These are phyloP conservation scores for Seriola quinqueradiata DNA, from an alignment of 2,113 vertebrate species.

Conservation along the genomic window DNA sequence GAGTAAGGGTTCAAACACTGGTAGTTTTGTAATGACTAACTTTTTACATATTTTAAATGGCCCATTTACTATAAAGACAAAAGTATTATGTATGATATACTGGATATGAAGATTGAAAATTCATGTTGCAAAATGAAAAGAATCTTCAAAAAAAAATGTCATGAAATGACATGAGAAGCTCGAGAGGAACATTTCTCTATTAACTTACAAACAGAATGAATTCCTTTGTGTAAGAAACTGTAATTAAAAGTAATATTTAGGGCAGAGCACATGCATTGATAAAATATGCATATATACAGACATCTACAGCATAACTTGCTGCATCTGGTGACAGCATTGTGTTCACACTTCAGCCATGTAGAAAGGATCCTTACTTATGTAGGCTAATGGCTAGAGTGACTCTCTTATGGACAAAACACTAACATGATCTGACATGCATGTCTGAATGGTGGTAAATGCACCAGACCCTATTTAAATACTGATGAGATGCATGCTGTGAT, in stretches of 20 bases:
- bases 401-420: not conserved
- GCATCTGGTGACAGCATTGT: not conserved
- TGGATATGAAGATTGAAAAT: too few relatives aligned
- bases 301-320: too few relatives aligned
- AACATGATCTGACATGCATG: not conserved
- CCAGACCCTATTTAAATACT: not conserved
- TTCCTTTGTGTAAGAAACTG: not conserved
- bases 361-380: not conserved
- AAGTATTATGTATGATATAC: too few relatives aligned
- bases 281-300: not conserved
- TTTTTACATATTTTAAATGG: not conserved
- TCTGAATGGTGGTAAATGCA: conserved; percentile 5
- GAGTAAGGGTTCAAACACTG: not conserved
- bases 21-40: not conserved
- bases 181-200: too few relatives aligned
- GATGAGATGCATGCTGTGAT: not conserved
- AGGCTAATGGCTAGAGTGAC: not conserved
- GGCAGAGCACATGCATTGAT: not conserved
- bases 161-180: too few relatives aligned
- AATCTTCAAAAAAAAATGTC: too few relatives aligned
- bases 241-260: too few relatives aligned
- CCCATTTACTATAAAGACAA: too few relatives aligned
- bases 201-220: too few relatives aligned
- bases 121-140: too few relatives aligned
- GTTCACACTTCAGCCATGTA: not conserved